Base-by-base conservation (phyloP, 2,797 vertebrate genomes). In the Chaenodraco wilsoni region DNA sequence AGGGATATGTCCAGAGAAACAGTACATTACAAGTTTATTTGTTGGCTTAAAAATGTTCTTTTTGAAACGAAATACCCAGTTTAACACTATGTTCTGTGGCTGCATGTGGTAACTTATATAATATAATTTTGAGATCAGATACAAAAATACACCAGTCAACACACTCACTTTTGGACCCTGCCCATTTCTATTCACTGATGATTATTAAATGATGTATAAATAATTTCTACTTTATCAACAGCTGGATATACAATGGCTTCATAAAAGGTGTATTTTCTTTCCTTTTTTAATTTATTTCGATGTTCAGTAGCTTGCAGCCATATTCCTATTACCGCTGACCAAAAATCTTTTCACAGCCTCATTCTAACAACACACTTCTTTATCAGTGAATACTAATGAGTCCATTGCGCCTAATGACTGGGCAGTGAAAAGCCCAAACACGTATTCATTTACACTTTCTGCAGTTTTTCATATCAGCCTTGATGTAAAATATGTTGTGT, bases 331-430 rank as follows among this genome's bases (percentile, higher is more conserved):
- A 46, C 16, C 1, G 2, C 67, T 67, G 60, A 45, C 40, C 23
- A 69, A 67, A 72, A 77, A 54, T 63, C 14, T 59, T 79, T 70
- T 65, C 78, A 72, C 61, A 70, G 68, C 55, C n/a, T 65, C 49
- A 9, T 17, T 75, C 62, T 66, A 74, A 57, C 72, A 79, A 72
- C 71, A 72, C 70, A 49, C 7, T 65, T 7, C 68, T 74, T 9
- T 63, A 64, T 78, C 79, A 56, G 33, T 80, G 69, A 69, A 78
- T 81, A 63, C 60, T 70, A 74, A 88, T 76, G 48, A 78, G 52
- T 13, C 60, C 65, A 69, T 23, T 73, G 60, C 68, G 69, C 41
- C 17, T 74, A 70, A 74, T 78, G 63, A 57, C 40, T 43, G 48
- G 21, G 50, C 58, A 65, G 64, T 55, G 59, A 84, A 62, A 33